These are phyloP conservation scores for Halictus quadricinctus DNA, from an alignment of 2,888 invertebrate genomes.

Conservation along the genomic window DNA sequence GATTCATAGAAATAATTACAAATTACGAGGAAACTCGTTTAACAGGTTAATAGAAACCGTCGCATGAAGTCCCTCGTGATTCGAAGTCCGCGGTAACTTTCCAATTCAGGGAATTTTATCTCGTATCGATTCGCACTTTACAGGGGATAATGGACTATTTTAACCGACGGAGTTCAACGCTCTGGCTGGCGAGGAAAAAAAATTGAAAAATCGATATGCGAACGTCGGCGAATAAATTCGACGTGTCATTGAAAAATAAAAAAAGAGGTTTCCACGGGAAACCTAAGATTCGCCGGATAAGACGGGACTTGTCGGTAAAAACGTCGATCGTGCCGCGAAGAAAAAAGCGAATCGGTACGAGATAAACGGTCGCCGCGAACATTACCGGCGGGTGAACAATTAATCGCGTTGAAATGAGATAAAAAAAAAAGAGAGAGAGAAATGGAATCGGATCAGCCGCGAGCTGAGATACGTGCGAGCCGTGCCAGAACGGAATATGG, in stretches of 20 bases:
- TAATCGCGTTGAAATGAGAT: conserved; percentile 5
- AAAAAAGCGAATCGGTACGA: conserved; percentile 34
- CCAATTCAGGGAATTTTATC: conserved; percentile 29
- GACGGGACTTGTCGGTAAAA: background rate
- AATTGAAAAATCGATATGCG: conserved; percentile 14
- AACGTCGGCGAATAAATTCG: background rate
- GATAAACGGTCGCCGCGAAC: conserved; percentile 33
- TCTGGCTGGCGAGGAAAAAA: background rate
- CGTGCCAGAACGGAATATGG: conserved; percentile 33
- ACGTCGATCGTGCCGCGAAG: background rate
- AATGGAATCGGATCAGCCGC: background rate
- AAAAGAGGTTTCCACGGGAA: too few relatives aligned
- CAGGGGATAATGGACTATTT: background rate
- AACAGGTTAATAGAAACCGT: conserved; percentile 15
- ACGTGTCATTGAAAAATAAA: background rate
- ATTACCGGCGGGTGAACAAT: conserved; percentile 24
- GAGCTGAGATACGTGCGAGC: conserved; percentile 1
- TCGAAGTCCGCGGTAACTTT: conserved; percentile 5
- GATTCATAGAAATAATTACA: background rate
- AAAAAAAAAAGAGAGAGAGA: background rate
- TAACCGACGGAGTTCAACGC: background rate
- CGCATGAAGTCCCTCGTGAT: conserved; percentile 37
- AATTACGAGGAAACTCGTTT: background rate
- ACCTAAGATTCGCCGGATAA: too few relatives aligned
- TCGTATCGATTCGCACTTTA: conserved; percentile 36